Percentiles rank a stretch among this genome's conserved stretches.
Evolutionary conservation across 1,140 invertebrate genomes (phyloP).

Genomic region (Papilio glaucus): DNA sequence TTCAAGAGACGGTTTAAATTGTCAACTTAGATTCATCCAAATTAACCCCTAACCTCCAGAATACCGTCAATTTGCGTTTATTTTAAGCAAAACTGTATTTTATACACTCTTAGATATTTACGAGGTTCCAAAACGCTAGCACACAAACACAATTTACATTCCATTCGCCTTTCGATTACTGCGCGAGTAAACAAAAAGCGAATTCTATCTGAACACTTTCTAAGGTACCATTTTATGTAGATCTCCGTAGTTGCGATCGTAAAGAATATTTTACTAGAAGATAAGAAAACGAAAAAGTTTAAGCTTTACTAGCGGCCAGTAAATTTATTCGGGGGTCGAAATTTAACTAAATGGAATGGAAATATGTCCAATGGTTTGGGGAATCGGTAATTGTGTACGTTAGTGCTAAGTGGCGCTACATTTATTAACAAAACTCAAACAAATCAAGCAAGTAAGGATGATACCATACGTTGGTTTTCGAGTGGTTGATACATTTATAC

Average conservation of each 20-base stretch:
- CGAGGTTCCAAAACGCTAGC: background rate
- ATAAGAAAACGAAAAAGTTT: slow-evolving; percentile 1
- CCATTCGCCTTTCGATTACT: slow-evolving; percentile 24
- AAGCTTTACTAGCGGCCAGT: background rate
- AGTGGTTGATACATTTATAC: no score
- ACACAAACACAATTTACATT: slow-evolving; percentile 20
- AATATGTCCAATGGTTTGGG: slow-evolving; percentile 8
- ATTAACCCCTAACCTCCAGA: background rate
- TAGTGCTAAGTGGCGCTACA: background rate
- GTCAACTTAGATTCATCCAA: background rate
- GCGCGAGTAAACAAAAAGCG: slow-evolving; percentile 26
- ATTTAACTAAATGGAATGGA: slow-evolving; percentile 28
- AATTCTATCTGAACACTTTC: slow-evolving; percentile 16
- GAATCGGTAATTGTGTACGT: background rate
- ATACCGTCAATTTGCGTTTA: background rate
- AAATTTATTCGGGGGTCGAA: slow-evolving; percentile 26
- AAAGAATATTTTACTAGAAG: background rate
- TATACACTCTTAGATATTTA: background rate
- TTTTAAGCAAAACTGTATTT: background rate
- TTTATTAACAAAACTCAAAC: no score
- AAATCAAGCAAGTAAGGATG: no score
- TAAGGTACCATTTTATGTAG: slow-evolving; percentile 20
- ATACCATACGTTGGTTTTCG: no score
- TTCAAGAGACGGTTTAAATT: no score
- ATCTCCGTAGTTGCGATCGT: background rate